Evolutionary conservation across 1,140 invertebrate species (phyloP).

Genomic region (Scaptomyza pallida): DNA sequence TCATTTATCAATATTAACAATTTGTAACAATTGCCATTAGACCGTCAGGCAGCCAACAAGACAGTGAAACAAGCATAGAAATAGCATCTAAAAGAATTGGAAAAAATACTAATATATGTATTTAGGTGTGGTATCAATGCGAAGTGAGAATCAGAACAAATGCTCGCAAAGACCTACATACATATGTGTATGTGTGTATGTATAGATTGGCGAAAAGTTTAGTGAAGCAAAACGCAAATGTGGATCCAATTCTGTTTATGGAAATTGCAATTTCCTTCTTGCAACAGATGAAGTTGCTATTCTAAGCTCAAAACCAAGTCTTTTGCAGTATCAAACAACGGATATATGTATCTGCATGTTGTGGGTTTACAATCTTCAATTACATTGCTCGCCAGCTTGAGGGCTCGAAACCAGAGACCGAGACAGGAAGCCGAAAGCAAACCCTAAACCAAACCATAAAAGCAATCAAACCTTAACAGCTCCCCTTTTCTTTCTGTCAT

Average conservation of each 20-base stretch:
- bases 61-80: background rate
- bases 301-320: slow-evolving; percentile 23
- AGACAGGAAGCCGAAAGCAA: slow-evolving; percentile 25
- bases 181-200: no score
- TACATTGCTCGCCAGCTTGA: slow-evolving; percentile 18
- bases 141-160: slow-evolving; percentile 3
- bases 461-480: slow-evolving; percentile 58
- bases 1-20: slow-evolving; percentile 65
- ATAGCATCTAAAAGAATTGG: background rate
- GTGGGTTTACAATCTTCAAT: slow-evolving; percentile 36
- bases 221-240: slow-evolving; percentile 30
- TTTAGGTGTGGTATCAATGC: slow-evolving; percentile 14
- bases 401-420: background rate
- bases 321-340: slow-evolving; percentile 9
- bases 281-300: slow-evolving; percentile 26
- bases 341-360: slow-evolving; percentile 16
- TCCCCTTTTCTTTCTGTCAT: background rate
- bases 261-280: slow-evolving; percentile 68
- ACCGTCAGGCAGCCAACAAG: background rate
- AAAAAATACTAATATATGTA: slow-evolving; percentile 17
- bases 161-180: slow-evolving; percentile 16
- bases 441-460: slow-evolving; percentile 49
- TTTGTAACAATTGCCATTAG: slow-evolving; percentile 32
- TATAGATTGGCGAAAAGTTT: slow-evolving; percentile 18
- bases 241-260: slow-evolving; percentile 40